Base-by-base conservation (phyloP, 1,140 invertebrate genomes). In the Meloidogyne floridensis region DNA sequence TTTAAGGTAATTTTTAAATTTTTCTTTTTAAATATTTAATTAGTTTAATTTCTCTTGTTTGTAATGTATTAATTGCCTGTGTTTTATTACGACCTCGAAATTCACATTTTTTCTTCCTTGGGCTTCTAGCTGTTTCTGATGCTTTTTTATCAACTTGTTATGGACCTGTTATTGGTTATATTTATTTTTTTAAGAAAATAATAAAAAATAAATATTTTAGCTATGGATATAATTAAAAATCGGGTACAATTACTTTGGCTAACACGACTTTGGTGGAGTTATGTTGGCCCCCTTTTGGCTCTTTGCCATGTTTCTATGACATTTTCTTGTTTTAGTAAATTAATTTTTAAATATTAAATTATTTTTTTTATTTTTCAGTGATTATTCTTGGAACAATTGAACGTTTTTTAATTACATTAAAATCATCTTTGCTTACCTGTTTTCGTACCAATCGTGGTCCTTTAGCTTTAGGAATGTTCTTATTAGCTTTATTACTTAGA, bases 301-400 rank as follows among this genome's bases (percentile, higher is more conserved):
- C 51, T 87, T 6, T 86, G 85, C 75, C 82, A 86, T 71, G 85
- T 86, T 72, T 84, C 85, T n/a, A 86, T 86, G 85, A 86, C 85
- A 32, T 86, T 87, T 70, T 87, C 86, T n/a, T 87, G 84, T 74
- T 72, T 86, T 32, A 73, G 77, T 79, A 51, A 42, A 53, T 79
- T 20, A 11, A 9, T 8, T 78, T 65, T n/a, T 72, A 32, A 72
- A 71, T 10, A 32, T 20, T 42, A 8, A 0, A 69, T n/a, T 65
- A 72, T 11, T 18, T 59, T 32, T 32, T 78, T 70, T 18, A 43
- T n/a, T 13, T 65, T 20, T 32, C 56, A 79, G 77, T 87, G 77
- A 86, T 86, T 80, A 86, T 86, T 72, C 81, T 86, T 11, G 85
- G 72, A n/a, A 85, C 84, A 11, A 87, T 87, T 76, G 85, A 86